A percentile compares a stretch with the other conserved stretches of the same genome.
Conservation (phyloP, 2,888 invertebrate genomes). For the Phorcus lineatus region DNA sequence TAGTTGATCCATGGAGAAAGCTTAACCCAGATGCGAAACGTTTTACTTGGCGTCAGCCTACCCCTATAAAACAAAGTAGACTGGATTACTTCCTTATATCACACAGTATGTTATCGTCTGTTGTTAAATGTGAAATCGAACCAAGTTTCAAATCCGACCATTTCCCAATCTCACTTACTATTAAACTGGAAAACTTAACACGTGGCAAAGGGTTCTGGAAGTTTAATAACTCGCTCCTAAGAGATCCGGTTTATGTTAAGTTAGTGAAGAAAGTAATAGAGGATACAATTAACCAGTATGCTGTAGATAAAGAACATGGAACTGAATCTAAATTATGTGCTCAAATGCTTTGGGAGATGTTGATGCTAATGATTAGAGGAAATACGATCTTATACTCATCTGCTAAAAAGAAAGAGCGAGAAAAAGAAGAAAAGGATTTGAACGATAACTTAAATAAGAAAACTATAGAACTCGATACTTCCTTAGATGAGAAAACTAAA, state of each 20-base stretch:
- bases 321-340: too few relatives aligned
- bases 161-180: neutral
- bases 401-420: neutral
- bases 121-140: neutral
- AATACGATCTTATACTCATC: too few relatives aligned
- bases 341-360: too few relatives aligned
- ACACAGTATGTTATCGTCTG: neutral
- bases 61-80: constrained; percentile 27
- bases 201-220: constrained; percentile 30
- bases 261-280: neutral
- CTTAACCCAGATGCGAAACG: neutral
- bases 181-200: constrained; percentile 18
- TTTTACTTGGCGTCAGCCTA: constrained; percentile 20
- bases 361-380: too few relatives aligned
- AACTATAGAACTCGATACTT: too few relatives aligned
- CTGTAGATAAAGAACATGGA: too few relatives aligned
- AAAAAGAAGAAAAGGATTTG: too few relatives aligned
- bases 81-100: constrained; percentile 25
- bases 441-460: too few relatives aligned
- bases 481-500: too few relatives aligned
- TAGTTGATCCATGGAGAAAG: constrained; percentile 20
- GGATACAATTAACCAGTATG: too few relatives aligned
- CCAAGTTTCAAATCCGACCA: constrained; percentile 25
- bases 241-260: neutral
- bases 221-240: constrained; percentile 25